Percentiles rank a stretch among this genome's conserved stretches.
These are phyloP conservation scores for Corbicula japonica DNA, from an alignment of 2,888 invertebrate genomes.

Conservation along the genomic window DNA sequence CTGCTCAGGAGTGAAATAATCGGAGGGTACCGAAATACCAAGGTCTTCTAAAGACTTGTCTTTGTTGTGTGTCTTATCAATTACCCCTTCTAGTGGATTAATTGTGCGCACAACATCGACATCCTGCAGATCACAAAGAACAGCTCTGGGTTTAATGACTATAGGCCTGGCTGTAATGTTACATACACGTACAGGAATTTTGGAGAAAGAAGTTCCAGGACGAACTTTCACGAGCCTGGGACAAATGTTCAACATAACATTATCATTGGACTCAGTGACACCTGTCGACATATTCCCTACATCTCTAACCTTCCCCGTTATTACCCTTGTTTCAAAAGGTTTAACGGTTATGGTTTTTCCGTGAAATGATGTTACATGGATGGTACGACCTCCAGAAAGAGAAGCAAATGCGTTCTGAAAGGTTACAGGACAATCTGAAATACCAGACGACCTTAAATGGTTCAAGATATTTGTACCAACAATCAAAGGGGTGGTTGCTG, in stretches of 20 bases:
- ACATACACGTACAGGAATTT: constrained; percentile 5
- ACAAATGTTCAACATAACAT: constrained; percentile 1
- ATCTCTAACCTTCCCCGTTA: background rate
- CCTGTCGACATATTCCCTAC: background rate
- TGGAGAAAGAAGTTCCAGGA: background rate
- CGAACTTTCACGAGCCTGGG: background rate
- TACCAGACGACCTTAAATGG: background rate
- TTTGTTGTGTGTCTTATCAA: background rate
- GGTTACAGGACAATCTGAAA: background rate
- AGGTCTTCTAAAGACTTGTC: background rate
- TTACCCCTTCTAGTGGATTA: background rate
- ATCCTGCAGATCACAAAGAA: constrained; percentile 1
- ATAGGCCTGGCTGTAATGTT: constrained; percentile 2
- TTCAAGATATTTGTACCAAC: background rate
- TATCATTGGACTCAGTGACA: constrained; percentile 3
- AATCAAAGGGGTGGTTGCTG: background rate
- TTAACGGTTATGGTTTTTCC: background rate
- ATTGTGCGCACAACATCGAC: background rate
- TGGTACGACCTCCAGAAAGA: background rate
- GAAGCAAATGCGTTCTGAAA: background rate
- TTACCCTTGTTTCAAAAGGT: background rate
- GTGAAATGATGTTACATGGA: background rate
- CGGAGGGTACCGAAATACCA: background rate
- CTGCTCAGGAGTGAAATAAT: background rate
- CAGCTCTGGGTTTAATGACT: background rate